A percentile compares a stretch with the other conserved stretches of the same genome.
Evolutionary conservation across 2,888 invertebrate genomes (phyloP).

Genomic region (Cheilosia pagana): DNA sequence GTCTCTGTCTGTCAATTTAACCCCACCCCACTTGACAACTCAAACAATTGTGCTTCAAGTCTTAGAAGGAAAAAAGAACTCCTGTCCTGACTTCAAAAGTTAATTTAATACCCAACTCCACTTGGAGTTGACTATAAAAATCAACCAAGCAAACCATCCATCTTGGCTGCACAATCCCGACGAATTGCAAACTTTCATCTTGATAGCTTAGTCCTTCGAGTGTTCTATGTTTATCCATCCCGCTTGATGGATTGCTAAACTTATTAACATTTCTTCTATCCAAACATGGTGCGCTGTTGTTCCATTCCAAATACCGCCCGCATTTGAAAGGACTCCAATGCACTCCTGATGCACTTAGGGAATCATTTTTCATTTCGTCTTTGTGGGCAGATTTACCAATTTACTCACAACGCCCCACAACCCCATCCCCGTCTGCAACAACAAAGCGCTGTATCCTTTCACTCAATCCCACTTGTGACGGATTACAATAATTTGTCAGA

Average conservation of each 20-base stretch:
- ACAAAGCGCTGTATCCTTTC: constrained; percentile 52
- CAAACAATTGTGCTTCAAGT: background rate
- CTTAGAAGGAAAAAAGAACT: background rate
- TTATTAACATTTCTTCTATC: constrained; percentile 64
- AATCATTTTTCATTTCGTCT: constrained; percentile 68
- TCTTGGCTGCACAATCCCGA: constrained; percentile 68
- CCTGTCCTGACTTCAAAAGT: constrained; percentile 38
- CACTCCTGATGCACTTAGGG: constrained; percentile 64
- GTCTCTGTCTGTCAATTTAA: no score
- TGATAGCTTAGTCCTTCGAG: constrained; percentile 65
- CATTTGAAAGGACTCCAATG: constrained; percentile 36
- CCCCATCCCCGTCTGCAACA: background rate
- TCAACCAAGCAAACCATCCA: constrained; percentile 55
- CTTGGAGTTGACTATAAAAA: background rate
- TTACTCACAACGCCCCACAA: background rate
- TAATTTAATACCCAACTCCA: constrained; percentile 22
- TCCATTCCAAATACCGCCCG: background rate
- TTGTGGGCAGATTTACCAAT: constrained; percentile 57
- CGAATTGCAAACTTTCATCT: constrained; percentile 71
- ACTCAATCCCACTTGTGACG: constrained; percentile 67
- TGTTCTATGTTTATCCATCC: constrained; percentile 67
- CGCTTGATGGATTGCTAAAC: constrained; percentile 71
- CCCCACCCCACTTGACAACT: constrained; percentile 11
- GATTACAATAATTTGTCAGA: constrained; percentile 75
- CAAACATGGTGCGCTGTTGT: constrained; percentile 3